Evolutionary conservation across 2,888 invertebrate genomes (phyloP).

Genomic region (Drosophila mayaguana): DNA sequence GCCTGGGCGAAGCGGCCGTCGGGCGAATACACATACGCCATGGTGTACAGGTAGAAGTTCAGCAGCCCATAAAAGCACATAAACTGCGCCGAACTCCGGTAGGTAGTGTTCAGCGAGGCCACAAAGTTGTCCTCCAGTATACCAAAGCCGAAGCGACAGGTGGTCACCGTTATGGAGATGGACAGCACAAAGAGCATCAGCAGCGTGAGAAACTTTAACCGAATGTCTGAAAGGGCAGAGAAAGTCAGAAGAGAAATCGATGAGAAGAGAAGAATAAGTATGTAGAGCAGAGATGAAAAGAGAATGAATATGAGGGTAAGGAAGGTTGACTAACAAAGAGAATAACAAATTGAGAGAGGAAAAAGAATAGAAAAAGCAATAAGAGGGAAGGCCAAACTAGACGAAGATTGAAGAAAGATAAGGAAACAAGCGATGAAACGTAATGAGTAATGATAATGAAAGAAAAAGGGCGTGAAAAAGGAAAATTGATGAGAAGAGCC

Average conservation of each 20-base stretch:
- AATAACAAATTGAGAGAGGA: too few relatives aligned
- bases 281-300: not conserved
- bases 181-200: slow-evolving; percentile 92
- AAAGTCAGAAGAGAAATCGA: not conserved
- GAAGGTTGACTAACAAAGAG: too few relatives aligned
- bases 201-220: slow-evolving; percentile 95
- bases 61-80: slow-evolving; percentile 97
- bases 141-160: slow-evolving; percentile 94
- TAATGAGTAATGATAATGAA: not conserved
- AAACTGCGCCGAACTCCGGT: slow-evolving; percentile 96
- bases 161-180: slow-evolving; percentile 91
- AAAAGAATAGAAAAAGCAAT: not conserved
- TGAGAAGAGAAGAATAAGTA: too few relatives aligned
- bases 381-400: not conserved
- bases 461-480: too few relatives aligned
- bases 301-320: not conserved
- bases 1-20: slow-evolving; percentile 91
- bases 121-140: slow-evolving; percentile 97
- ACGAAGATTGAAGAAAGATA: not conserved
- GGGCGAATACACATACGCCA: slow-evolving; percentile 98
- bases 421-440: not conserved
- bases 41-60: slow-evolving; percentile 96
- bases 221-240: slow-evolving; percentile 88
- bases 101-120: slow-evolving; percentile 93
- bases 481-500: too few relatives aligned